phyloP scores from a whole-genome alignment of 1,140 invertebrate genomes.

The Neelides sp. region DNA sequence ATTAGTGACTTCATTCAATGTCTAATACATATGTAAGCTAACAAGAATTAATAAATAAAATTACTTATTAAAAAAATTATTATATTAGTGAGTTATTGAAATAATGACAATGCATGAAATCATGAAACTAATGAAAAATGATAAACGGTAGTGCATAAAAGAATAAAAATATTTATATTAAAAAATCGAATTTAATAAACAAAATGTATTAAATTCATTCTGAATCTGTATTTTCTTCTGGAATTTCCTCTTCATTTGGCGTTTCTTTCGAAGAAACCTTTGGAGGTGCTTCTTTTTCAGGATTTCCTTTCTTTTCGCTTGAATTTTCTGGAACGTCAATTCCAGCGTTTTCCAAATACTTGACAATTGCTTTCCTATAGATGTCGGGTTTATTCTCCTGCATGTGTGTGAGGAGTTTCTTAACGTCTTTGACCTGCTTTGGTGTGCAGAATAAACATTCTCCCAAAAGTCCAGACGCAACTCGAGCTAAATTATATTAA shows the following conservation, averaged over 20 bases:
- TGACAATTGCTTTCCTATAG: slow-evolving; percentile 4
- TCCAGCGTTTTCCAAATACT: slow-evolving; percentile 7
- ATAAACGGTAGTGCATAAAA: background rate
- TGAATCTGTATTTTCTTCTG: background rate
- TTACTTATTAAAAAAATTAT: no score
- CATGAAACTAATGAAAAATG: no score
- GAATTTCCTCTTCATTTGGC: background rate
- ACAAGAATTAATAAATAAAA: no score
- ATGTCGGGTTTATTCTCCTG: slow-evolving; percentile 13
- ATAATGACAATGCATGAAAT: no score
- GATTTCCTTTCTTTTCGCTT: background rate
- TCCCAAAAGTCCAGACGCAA: slow-evolving; percentile 7
- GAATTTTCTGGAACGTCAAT: background rate
- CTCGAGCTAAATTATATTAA: slow-evolving; percentile 12
- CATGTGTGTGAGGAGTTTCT: slow-evolving; percentile 4
- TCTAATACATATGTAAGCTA: no score
- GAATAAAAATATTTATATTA: background rate
- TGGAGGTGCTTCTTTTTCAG: no score
- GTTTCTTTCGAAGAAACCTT: no score
- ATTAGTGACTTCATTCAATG: no score
- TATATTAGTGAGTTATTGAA: no score
- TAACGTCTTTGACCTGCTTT: slow-evolving; percentile 7
- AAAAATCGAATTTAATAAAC: background rate
- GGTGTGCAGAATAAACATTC: slow-evolving; percentile 13
- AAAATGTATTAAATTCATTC: background rate